These are phyloP conservation scores for Xiphophorus couchianus DNA, from an alignment of 2,113 vertebrate genomes.

Conservation along the genomic window DNA sequence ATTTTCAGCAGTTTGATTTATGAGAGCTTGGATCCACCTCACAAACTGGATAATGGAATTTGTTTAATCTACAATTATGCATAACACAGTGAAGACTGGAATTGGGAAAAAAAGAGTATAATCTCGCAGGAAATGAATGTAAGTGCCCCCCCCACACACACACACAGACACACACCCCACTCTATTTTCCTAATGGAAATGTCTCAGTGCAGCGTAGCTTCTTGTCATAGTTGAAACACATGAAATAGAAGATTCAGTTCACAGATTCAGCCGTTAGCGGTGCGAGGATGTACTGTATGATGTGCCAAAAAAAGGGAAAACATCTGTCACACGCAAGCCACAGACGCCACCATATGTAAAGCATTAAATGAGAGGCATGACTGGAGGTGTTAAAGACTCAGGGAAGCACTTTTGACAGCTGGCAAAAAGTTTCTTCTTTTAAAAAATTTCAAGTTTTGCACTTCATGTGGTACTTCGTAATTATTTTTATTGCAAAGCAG, in stretches of 20 bases:
- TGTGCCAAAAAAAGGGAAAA: conserved; percentile 2
- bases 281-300: neutral
- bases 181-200: neutral
- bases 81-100: neutral
- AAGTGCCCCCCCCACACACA: neutral
- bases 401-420: neutral
- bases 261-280: conserved; percentile 7
- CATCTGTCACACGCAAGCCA: neutral
- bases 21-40: neutral
- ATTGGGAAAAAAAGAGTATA: neutral
- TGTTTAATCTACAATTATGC: neutral
- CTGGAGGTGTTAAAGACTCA: neutral
- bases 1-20: conserved; percentile 7
- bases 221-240: neutral
- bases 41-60: conserved; percentile 18
- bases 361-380: neutral
- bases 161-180: too few species aligned
- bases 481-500: neutral
- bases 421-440: neutral
- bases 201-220: neutral
- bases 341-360: conserved; percentile 5
- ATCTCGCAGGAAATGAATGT: neutral
- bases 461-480: neutral
- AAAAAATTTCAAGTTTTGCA: neutral
- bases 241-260: neutral